Base-by-base conservation (phyloP, 2,113 vertebrate genomes). In the Spheniscus mendiculus region DNA sequence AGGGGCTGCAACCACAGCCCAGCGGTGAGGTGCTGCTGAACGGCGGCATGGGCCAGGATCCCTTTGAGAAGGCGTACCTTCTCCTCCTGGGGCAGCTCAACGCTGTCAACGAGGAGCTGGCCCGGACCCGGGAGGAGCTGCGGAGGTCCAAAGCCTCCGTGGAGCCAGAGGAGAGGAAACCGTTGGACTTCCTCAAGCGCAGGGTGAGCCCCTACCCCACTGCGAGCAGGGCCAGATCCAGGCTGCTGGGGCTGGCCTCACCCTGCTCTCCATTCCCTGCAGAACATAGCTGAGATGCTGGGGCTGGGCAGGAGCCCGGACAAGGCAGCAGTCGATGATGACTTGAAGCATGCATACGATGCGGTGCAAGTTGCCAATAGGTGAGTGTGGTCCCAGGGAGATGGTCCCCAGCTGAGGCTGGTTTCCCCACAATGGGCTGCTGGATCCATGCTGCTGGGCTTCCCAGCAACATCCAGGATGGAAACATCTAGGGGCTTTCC, bases 301-400 rank as follows among this genome's bases (percentile, higher is more conserved):
- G 98, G 98, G 4, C 87, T 98, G 85, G 85, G 96, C 56, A 98
- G 98, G 97, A 29, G 95, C 93, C 5, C 95, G 4, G 92, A 97
- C 96, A 94, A 82, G 45, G 53, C 2, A 8, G 21, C 25, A 2
- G 95, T 92, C 92, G 98, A 84, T 22, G 98, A 98, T 38, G 99
- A 99, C 92, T 89, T 99, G 95, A 97, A 95, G 47, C 97, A 97
- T 0, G 98, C 98, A 0, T 99, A 98, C 3, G 97, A 98, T 15
- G 98, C 98, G 0, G 96, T 98, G 14, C 98, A 98, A 62, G 98
- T 98, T 59, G 97, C 99, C 94, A 98, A 98, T 86, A 99, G 97
- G 99, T 99, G 89, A 97, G 98, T 97, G n/a, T 34, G 67, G 66
- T 5, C 12, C 36, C 5, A 3, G 18, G 59, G 32, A 27, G 38